Conservation (phyloP, 2,797 vertebrate genomes). For the Cichlasoma orientale region DNA sequence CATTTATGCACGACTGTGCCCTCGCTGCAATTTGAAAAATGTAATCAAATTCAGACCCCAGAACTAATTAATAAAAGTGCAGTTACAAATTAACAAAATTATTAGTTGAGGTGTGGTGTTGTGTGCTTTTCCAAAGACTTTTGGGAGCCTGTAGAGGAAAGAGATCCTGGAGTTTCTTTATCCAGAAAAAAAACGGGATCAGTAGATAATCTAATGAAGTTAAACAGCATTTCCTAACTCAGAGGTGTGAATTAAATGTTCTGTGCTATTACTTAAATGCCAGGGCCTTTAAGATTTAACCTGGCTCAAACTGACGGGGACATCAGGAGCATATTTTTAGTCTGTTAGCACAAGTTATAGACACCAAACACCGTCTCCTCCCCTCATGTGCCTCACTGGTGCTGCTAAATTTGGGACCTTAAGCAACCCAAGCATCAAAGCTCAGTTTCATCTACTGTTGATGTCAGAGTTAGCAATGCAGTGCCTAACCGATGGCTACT, state of each 20-base stretch:
- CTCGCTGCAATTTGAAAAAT: neutral
- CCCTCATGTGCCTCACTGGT: neutral
- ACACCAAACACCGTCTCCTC: fast-evolving
- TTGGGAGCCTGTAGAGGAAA: neutral
- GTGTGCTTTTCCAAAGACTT: neutral
- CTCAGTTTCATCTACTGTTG: neutral
- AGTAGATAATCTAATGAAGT: neutral
- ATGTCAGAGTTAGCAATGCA: neutral
- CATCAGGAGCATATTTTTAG: neutral
- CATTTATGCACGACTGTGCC: neutral
- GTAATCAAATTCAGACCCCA: neutral
- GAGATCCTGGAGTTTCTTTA: neutral
- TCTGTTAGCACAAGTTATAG: neutral
- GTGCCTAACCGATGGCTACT: neutral
- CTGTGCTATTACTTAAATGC: neutral
- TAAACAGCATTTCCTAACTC: neutral
- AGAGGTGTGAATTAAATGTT: neutral
- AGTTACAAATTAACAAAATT: neutral
- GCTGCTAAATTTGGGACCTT: neutral
- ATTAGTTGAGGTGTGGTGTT: neutral
- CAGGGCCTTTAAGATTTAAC: neutral
- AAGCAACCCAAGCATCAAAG: neutral
- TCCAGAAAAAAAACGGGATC: neutral
- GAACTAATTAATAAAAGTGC: neutral
- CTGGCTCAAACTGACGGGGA: neutral